These are phyloP conservation scores for Monoplex corrugatus DNA, from an alignment of 2,888 invertebrate species.

Conservation along the genomic window DNA sequence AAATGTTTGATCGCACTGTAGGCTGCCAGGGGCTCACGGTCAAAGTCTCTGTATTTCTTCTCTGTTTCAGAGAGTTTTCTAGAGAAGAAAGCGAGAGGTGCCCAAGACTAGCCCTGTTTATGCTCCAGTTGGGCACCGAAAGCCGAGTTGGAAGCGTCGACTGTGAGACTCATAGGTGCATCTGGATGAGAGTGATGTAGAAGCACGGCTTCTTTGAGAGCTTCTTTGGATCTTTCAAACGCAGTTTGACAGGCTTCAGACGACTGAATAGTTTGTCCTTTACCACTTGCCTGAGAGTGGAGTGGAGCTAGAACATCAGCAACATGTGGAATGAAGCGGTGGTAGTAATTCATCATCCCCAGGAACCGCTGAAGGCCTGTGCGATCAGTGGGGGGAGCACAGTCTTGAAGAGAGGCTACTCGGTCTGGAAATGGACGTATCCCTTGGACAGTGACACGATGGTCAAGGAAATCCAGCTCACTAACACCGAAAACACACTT, in stretches of 20 bases:
- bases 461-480: slow-evolving; percentile 43
- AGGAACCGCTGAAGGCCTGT: slow-evolving; percentile 44
- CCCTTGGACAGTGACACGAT: slow-evolving; percentile 36
- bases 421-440: slow-evolving; percentile 43
- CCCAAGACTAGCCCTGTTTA: slow-evolving; percentile 43
- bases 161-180: slow-evolving; percentile 43
- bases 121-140: slow-evolving; percentile 47
- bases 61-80: slow-evolving; percentile 44
- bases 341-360: slow-evolving; percentile 51
- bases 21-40: slow-evolving; percentile 26
- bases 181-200: slow-evolving; percentile 44
- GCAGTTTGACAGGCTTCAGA: slow-evolving; percentile 41
- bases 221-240: slow-evolving; percentile 44
- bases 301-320: slow-evolving; percentile 29
- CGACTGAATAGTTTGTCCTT: slow-evolving; percentile 49
- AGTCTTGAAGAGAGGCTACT: slow-evolving; percentile 35
- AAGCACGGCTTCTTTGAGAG: slow-evolving; percentile 41
- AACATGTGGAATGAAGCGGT: slow-evolving; percentile 40
- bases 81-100: slow-evolving; percentile 45
- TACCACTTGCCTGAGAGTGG: slow-evolving; percentile 49
- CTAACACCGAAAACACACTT: slow-evolving; percentile 48
- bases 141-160: slow-evolving; percentile 40
- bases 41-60: slow-evolving; percentile 33
- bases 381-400: slow-evolving; percentile 33
- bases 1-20: slow-evolving; percentile 30